A percentile compares a stretch with the other conserved stretches of the same genome.
phyloP scores from a whole-genome alignment of 2,113 vertebrate species.

The Heterotilapia buettikoferi region DNA sequence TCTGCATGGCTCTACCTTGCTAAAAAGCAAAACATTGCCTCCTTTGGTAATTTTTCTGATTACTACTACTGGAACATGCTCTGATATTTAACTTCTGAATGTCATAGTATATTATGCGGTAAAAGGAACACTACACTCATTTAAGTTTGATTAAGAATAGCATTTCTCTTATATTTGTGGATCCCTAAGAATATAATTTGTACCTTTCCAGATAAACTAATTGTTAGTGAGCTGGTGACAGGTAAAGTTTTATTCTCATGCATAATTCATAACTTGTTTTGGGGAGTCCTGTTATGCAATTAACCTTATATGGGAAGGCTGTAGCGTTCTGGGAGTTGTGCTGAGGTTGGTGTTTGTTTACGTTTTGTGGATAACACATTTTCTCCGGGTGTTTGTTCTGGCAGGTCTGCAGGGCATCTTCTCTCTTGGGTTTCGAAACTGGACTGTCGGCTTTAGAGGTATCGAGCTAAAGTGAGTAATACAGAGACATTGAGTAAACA shows the following conservation, averaged over 20 bases:
- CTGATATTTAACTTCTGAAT: not conserved
- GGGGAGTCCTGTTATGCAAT: not conserved
- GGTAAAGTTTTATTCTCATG: not conserved
- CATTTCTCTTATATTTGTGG: not conserved
- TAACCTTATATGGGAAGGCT: not conserved
- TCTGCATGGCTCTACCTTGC: not conserved
- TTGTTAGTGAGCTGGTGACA: not conserved
- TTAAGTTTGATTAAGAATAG: not conserved
- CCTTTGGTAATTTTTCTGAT: not conserved
- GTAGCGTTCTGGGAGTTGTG: not conserved
- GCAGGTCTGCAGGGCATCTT: not conserved
- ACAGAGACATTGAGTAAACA: not conserved
- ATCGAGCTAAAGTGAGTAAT: not conserved
- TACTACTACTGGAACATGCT: not conserved
- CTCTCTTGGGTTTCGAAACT: not conserved
- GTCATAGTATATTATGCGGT: not conserved
- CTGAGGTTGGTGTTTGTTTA: not conserved
- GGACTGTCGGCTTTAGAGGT: not conserved
- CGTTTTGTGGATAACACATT: not conserved
- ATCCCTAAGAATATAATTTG: not conserved
- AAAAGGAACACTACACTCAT: not conserved
- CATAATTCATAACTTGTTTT: not conserved
- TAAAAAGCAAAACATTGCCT: not conserved
- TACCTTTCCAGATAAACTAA: not conserved
- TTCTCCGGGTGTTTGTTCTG: not conserved